Evolutionary conservation across 2,888 invertebrate species (phyloP).

Genomic region (Adelognathus sp.): DNA sequence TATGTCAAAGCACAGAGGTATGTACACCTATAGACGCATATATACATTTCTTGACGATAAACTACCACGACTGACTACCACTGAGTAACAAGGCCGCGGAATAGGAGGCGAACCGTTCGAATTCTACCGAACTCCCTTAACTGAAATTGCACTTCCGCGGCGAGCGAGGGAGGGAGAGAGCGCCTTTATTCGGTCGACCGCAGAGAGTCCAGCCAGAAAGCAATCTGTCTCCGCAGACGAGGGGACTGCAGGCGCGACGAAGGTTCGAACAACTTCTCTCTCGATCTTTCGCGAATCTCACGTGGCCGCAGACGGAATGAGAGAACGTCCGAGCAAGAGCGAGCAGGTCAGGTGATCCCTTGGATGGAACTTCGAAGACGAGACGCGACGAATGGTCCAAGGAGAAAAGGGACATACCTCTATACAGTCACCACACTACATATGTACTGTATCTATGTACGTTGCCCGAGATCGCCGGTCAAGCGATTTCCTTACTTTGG

Average conservation of each 20-base stretch:
- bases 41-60: background rate
- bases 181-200: constrained; percentile 53
- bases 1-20: background rate
- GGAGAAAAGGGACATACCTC: background rate
- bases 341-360: constrained; percentile 13
- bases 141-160: constrained; percentile 54
- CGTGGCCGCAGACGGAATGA: constrained; percentile 16
- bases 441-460: background rate
- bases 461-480: background rate
- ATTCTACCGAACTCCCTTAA: constrained; percentile 56
- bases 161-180: background rate
- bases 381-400: constrained; percentile 14
- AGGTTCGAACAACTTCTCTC: constrained; percentile 27
- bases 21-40: background rate
- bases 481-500: background rate
- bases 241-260: constrained; percentile 36
- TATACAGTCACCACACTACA: background rate
- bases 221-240: constrained; percentile 54
- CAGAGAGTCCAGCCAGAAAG: constrained; percentile 56
- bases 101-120: constrained; percentile 40
- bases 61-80: constrained; percentile 11
- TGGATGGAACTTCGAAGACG: constrained; percentile 12
- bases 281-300: constrained; percentile 8
- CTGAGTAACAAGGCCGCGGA: constrained; percentile 30
- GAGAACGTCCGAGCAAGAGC: constrained; percentile 9